A percentile compares a stretch with the other conserved stretches of the same genome.
Evolutionary conservation across 2,113 vertebrate genomes (phyloP).

Genomic region (Syrrhaptes paradoxus): DNA sequence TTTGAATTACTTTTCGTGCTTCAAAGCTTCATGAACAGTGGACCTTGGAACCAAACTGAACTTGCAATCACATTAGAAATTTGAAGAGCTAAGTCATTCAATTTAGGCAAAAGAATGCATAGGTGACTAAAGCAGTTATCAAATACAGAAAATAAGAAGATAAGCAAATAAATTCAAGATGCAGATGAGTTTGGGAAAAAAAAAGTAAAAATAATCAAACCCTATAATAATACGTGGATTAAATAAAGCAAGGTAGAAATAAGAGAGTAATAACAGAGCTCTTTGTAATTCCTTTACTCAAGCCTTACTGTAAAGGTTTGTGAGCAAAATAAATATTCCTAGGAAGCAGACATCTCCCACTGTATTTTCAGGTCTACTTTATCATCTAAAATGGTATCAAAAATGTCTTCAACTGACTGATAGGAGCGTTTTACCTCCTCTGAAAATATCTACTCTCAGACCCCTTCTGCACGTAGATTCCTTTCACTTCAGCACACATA

Average conservation of each 20-base stretch:
- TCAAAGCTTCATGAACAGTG: background rate
- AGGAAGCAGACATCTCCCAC: background rate
- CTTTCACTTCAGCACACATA: background rate
- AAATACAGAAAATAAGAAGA: background rate
- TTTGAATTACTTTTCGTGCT: background rate
- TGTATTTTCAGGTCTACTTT: background rate
- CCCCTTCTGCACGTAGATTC: background rate
- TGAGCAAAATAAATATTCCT: background rate
- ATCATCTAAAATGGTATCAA: background rate
- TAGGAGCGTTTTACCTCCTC: background rate
- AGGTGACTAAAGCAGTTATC: background rate
- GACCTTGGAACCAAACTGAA: background rate
- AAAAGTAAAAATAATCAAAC: background rate
- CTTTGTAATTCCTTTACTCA: background rate
- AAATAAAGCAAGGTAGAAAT: background rate
- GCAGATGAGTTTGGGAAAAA: background rate
- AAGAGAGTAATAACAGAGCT: background rate
- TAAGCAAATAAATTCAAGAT: background rate
- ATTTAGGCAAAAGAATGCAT: background rate
- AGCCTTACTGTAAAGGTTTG: background rate
- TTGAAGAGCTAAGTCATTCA: background rate
- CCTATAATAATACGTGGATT: background rate
- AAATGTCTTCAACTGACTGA: background rate
- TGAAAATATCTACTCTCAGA: background rate
- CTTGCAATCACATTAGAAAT: background rate